Evolutionary conservation across 2,888 invertebrate genomes (phyloP), one percentile per base, ranked within the genome.

Genomic region (Ennomos erosarius): DNA sequence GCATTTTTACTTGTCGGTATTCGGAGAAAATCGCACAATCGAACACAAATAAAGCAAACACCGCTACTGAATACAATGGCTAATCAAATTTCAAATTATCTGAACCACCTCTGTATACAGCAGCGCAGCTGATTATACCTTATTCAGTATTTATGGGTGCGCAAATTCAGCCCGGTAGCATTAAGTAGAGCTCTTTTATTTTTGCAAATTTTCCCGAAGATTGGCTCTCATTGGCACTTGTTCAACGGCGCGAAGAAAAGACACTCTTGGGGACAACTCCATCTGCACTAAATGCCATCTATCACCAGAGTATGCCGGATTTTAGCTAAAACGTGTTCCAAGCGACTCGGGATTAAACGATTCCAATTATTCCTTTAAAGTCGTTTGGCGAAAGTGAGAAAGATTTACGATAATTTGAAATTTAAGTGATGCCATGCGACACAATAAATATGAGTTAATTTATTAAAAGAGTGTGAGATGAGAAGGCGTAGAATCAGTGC

Each of bases 271-370:
- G 90, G 79, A 79, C 87, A 78, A 88, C 88, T 89, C 78, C 79
- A 85, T 88, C 85, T 86, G 82, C 82, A 80, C 84, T 85, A 85
- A 89, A 85, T 84, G 82, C 80, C 85, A 88, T 90, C 86, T 87
- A 88, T 90, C 89, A 85, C 80, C 69, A 67, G 69, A 70, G 75
- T 79, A 80, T 80, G 76, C 79, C 78, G 79, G 82, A 82, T 85
- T 85, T 85, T 81, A 65, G 60, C 64, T 54, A 55, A 59, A 65
- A 64, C 79, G 79, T 77, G 81, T 84, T 81, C 73, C 82, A 84
- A 82, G 79, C 75, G 79, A 66, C 86, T 80, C 84, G 84, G 83
- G 85, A 84, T 71, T 74, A 64, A 75, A 67, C 75, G 73, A 76
- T 79, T 74, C 74, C 70, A 73, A 76, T 80, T 76, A 77, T 73